Base-by-base conservation (phyloP, 2,888 invertebrate genomes). In the Campoplex capitator region DNA sequence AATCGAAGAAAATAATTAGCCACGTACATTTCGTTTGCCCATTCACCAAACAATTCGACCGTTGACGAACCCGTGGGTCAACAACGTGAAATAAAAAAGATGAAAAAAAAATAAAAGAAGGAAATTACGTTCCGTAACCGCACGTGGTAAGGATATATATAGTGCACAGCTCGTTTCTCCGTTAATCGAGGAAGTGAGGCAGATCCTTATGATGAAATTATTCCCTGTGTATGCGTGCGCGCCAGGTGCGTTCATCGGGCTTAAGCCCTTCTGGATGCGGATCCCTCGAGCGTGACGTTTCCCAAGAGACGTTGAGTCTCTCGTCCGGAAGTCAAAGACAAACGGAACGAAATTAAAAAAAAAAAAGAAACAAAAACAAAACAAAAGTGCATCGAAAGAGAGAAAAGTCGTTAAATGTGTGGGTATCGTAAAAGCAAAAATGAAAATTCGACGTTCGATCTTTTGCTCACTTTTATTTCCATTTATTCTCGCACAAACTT, bases 111-210 rank as follows among this genome's bases (percentile, higher is more conserved):
- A 42, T n/a, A 28, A 32, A 56, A 32, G 38, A 32, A 23, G n/a
- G n/a, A 28, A 48, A 67, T 78, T 58, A 81, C 76, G 65, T 73
- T 71, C 73, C 76, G 74, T 79, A n/a, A 62, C 18, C 73, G 68
- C 83, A 73, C 86, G 76, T 71, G 83, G 77, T 58, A 11, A 80
- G 73, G 77, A 77, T 83, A 62, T 83, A 62, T 62, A 62, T 68
- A 68, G 38, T 83, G 86, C 86, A 86, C 83, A 83, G 80, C 86
- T 86, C 86, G 86, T 86, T 86, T 86, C 83, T 81, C 80, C 83
- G 80, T 81, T 84, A 83, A 86, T 86, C 86, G 83, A 86, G 86
- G 83, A 83, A 86, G 77, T 58, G 67, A 70, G 56, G 13, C 13
- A 48, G 38, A 54, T 74, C 76, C 56, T 58, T 67, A 13, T 65